Conservation (phyloP, 1,140 invertebrate species). For the Lutraria rhynchaena region DNA sequence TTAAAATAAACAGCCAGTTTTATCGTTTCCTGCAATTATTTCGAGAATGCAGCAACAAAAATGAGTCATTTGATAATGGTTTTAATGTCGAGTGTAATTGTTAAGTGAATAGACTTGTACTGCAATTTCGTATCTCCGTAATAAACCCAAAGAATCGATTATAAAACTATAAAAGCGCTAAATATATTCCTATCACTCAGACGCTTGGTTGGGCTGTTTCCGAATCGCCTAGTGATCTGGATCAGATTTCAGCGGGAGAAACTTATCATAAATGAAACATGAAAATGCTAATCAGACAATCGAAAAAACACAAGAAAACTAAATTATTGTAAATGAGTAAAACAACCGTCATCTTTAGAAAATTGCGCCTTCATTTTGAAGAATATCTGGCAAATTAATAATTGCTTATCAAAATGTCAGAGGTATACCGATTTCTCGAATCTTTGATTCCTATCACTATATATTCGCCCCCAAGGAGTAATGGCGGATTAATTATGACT, state of each 20-base stretch:
- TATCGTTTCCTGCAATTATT: too few relatives aligned
- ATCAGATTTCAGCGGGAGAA: slow-evolving; percentile 15
- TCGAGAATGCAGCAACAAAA: too few relatives aligned
- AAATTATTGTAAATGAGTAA: background rate
- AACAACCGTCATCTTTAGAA: slow-evolving; percentile 13
- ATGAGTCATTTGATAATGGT: too few relatives aligned
- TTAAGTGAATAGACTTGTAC: too few relatives aligned
- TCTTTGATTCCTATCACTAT: slow-evolving; percentile 43
- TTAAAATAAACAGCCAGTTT: too few relatives aligned
- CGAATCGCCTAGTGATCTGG: background rate
- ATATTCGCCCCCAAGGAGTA: slow-evolving; percentile 25
- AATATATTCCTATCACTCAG: too few relatives aligned
- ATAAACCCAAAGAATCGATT: too few relatives aligned
- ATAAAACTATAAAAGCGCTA: too few relatives aligned
- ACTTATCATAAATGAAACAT: slow-evolving; percentile 46
- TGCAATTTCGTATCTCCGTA: too few relatives aligned
- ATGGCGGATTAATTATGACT: slow-evolving; percentile 36
- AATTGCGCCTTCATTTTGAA: slow-evolving; percentile 40
- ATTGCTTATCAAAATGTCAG: slow-evolving; percentile 36
- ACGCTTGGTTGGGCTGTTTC: background rate
- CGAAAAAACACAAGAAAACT: slow-evolving; percentile 35
- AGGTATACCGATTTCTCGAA: slow-evolving; percentile 25
- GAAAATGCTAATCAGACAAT: slow-evolving; percentile 27
- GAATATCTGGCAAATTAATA: slow-evolving; percentile 39
- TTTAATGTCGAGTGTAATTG: too few relatives aligned